phyloP scores from a whole-genome alignment of 1,140 invertebrate genomes.

The Hyles vespertilio region DNA sequence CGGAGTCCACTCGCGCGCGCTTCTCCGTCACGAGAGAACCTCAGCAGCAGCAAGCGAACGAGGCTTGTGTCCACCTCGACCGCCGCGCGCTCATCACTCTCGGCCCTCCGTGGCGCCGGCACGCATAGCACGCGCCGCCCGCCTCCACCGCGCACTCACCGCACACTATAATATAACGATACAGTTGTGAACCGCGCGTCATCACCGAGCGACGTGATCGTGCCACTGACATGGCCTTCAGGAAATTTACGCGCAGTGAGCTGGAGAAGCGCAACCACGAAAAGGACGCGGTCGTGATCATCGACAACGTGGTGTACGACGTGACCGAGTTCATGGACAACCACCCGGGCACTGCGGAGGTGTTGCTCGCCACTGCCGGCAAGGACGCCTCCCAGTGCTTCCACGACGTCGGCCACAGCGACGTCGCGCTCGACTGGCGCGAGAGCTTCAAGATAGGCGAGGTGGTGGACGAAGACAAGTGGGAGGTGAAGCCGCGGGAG shows the following conservation, averaged over 20 bases:
- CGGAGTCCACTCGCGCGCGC: no score
- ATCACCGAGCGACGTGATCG: slow-evolving; percentile 6
- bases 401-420: slow-evolving; percentile 91
- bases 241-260: slow-evolving; percentile 64
- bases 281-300: slow-evolving; percentile 68
- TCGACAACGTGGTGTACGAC: slow-evolving; percentile 79
- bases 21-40: no score
- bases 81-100: no score
- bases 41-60: no score
- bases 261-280: slow-evolving; percentile 57
- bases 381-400: slow-evolving; percentile 86
- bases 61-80: no score
- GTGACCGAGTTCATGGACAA: slow-evolving; percentile 77
- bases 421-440: slow-evolving; percentile 86
- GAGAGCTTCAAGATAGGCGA: slow-evolving; percentile 84
- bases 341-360: slow-evolving; percentile 93
- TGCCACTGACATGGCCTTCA: slow-evolving; percentile 18
- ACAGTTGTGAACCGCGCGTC: no score
- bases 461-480: slow-evolving; percentile 76
- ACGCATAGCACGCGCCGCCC: neutral
- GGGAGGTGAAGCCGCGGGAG: slow-evolving; percentile 39
- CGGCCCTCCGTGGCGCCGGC: no score
- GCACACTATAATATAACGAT: neutral
- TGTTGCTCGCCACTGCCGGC: slow-evolving; percentile 86
- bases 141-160: neutral